These are phyloP conservation scores for Silurus glanis DNA, from an alignment of 2,113 vertebrate species.

Conservation along the genomic window DNA sequence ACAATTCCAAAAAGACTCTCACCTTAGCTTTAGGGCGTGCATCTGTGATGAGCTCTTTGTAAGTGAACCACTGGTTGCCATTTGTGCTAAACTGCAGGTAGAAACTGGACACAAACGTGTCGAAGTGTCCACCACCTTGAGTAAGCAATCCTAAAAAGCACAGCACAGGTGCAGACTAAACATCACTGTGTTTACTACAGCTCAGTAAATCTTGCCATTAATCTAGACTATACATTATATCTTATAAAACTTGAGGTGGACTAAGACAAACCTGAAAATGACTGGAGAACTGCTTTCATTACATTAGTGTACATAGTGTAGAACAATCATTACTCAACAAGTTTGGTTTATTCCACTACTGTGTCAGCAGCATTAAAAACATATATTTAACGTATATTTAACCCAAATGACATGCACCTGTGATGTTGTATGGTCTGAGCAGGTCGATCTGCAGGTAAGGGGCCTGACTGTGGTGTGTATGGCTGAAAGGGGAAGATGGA, in stretches of 20 bases:
- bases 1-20: not conserved
- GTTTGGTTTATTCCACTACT: not conserved
- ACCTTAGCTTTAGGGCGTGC: constrained; percentile 72
- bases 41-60: constrained; percentile 66
- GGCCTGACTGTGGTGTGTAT: constrained; percentile 52
- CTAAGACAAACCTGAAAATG: not conserved
- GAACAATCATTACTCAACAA: not conserved
- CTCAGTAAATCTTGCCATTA: too few species aligned
- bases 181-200: not conserved
- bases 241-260: not conserved
- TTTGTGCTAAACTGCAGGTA: constrained; percentile 81
- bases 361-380: not conserved
- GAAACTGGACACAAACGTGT: constrained; percentile 74
- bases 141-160: constrained; percentile 73
- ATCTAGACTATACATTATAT: not conserved
- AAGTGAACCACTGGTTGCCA: constrained; percentile 73
- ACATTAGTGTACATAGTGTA: not conserved
- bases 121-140: constrained; percentile 71
- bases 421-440: constrained; percentile 75
- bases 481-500: constrained; percentile 62
- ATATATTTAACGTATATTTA: not conserved
- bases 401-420: constrained; percentile 66
- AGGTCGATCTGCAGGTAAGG: constrained; percentile 81
- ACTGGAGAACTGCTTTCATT: not conserved
- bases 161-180: not conserved